phyloP scores from a whole-genome alignment of 2,797 vertebrate species.

The Eupleurogrammus muticus region DNA sequence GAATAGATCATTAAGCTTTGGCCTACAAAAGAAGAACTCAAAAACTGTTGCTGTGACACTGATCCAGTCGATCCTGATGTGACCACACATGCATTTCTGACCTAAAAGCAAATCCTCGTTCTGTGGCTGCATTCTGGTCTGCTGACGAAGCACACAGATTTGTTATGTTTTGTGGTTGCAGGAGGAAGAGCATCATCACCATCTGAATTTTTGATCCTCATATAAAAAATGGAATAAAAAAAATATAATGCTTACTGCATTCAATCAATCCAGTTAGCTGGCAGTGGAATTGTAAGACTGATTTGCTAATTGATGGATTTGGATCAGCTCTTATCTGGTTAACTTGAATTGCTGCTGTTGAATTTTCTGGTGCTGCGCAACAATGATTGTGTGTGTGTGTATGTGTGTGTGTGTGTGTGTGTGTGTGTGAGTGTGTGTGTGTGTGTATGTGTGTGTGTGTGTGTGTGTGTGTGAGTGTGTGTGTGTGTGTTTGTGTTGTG shows the following conservation, averaged over 20 bases:
- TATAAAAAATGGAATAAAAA: too few species aligned
- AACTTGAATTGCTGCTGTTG: neutral
- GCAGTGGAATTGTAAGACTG: neutral
- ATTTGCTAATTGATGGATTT: too few species aligned
- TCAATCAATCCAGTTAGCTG: neutral
- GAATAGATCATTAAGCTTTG: too few species aligned
- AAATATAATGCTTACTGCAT: too few species aligned
- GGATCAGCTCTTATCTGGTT: neutral
- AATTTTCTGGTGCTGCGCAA: neutral
- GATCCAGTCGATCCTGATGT: neutral
- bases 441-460: slow-evolving; percentile 2
- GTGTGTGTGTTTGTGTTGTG: slow-evolving; percentile 7
- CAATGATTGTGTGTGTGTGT: neutral
- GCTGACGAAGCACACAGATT: too few species aligned
- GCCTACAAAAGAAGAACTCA: neutral
- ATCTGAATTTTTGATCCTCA: neutral
- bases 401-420: slow-evolving; percentile 6
- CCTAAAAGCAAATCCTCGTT: too few species aligned
- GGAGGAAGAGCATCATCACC: neutral
- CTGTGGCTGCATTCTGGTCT: too few species aligned
- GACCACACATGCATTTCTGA: neutral
- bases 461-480: slow-evolving; percentile 4
- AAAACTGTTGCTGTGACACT: too few species aligned
- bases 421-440: slow-evolving; percentile 7
- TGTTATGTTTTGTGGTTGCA: neutral